Evolutionary conservation across 2,113 vertebrate genomes (phyloP), one percentile per base, ranked within the genome.

Genomic region (Greenwoodochromis staneri): DNA sequence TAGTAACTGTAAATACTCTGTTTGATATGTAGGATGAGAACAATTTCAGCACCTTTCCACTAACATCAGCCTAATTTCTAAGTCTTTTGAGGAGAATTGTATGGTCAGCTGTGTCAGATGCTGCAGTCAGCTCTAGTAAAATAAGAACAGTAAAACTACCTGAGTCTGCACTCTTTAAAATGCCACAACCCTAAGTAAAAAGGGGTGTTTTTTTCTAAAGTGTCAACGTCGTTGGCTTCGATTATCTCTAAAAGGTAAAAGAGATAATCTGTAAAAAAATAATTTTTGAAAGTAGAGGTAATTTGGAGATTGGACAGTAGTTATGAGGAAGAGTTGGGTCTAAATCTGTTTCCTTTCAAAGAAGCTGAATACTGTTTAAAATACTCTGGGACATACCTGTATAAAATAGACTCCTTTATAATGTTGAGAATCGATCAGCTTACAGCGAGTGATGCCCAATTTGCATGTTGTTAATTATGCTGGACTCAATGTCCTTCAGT

Each of bases 211-310:
- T 76, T 76, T 47, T 19, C 71, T 17, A 76, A 76, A 76, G 71
- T 0, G 4, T 59, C 55, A 14, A 49, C 0, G 1, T 49, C 2
- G 3, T 76, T 76, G 42, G 3, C 9, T 76, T 49, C 4, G 0
- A 31, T 76, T 49, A 76, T 31, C 71, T 76, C 71, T 49, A 76
- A 49, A 76, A 76, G 34, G 11, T 69, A 69, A 38, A 69, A 69
- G 19, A 69, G 11, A 38, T 38, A 13, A 69, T 69, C 0, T 1
- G 2, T 38, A 21, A 66, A 66, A 63, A 66, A 38, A 49, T 0
- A 49, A 76, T 19, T 47, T 49, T 76, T 76, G 9, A 76, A 76
- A 49, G 42, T 4, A 49, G 24, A 19, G 24, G 40, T 76, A 76
- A 76, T 47, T 76, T 29, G 24, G 24, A 76, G 42, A 76, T 49